Evolutionary conservation across 2,797 vertebrate species (phyloP).

Genomic region (Dryobates pubescens): DNA sequence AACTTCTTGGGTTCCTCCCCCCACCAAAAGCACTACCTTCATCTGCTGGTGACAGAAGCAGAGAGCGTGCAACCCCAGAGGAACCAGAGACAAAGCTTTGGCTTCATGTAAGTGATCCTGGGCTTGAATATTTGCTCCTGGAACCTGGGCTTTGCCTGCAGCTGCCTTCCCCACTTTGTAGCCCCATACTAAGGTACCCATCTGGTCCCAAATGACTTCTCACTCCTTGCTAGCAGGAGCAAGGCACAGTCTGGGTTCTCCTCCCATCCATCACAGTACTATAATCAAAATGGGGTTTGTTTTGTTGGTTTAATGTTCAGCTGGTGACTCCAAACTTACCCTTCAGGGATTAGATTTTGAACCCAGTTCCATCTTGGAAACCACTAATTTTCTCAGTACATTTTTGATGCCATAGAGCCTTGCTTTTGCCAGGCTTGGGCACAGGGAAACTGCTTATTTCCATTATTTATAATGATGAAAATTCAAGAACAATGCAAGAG

Average conservation of each 20-base stretch:
- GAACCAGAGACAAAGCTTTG: not conserved
- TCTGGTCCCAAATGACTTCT: not conserved
- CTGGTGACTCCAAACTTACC: not conserved
- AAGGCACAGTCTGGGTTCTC: not conserved
- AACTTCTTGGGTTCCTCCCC: not conserved
- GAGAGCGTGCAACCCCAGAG: not conserved
- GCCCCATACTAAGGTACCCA: not conserved
- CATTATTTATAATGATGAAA: slow-evolving; percentile 28
- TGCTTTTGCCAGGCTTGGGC: slow-evolving; percentile 17
- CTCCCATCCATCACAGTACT: not conserved
- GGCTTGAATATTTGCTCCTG: not conserved
- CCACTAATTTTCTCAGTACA: slow-evolving; percentile 16
- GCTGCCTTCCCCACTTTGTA: not conserved
- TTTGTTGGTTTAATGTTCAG: not conserved
- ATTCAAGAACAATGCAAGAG: not conserved
- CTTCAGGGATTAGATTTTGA: slow-evolving; percentile 15
- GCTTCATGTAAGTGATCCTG: not conserved
- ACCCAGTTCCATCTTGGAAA: slow-evolving; percentile 20
- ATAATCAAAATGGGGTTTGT: slow-evolving; percentile 3
- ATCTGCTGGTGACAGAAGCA: not conserved
- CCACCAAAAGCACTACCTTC: not conserved
- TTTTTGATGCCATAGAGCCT: not conserved
- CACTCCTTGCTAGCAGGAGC: not conserved
- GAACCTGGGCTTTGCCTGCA: not conserved
- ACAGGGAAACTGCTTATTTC: slow-evolving; percentile 40